Evolutionary conservation across 2,888 invertebrate genomes (phyloP).

Genomic region (Drosophila koepferae): DNA sequence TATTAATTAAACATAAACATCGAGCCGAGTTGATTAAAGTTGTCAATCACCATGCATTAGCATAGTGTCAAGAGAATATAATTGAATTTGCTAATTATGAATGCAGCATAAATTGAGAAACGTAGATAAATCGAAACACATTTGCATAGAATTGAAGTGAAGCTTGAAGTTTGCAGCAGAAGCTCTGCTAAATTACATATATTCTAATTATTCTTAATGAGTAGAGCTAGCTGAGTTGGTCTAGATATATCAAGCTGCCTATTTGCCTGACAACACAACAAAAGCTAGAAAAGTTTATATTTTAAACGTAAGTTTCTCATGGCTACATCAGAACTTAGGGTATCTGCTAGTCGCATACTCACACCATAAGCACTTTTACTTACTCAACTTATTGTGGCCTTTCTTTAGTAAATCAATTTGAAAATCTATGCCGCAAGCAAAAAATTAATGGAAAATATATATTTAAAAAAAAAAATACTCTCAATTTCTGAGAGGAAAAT

Average conservation of each 20-base stretch:
- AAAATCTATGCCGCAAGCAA: background rate
- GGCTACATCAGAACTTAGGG: background rate
- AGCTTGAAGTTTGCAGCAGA: too few species aligned
- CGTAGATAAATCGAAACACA: too few species aligned
- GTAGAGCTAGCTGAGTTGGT: too few species aligned
- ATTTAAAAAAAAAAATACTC: background rate
- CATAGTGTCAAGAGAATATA: background rate
- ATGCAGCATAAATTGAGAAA: background rate
- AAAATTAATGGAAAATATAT: background rate
- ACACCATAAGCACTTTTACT: background rate
- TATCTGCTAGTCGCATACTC: background rate
- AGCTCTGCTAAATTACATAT: too few species aligned
- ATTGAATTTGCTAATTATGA: background rate
- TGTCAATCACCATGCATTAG: background rate
- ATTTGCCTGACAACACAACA: too few species aligned
- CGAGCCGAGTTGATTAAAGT: background rate
- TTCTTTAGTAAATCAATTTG: background rate
- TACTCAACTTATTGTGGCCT: background rate
- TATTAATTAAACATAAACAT: constrained; percentile 1
- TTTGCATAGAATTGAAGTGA: too few species aligned
- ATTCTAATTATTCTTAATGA: too few species aligned
- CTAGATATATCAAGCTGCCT: too few species aligned
- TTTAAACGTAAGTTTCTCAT: too few species aligned
- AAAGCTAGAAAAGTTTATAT: too few species aligned
- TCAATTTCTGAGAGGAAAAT: background rate